Evolutionary conservation across 2,888 invertebrate genomes (phyloP), one percentile per base, ranked within the genome.

Genomic region (Morpho deidamia): DNA sequence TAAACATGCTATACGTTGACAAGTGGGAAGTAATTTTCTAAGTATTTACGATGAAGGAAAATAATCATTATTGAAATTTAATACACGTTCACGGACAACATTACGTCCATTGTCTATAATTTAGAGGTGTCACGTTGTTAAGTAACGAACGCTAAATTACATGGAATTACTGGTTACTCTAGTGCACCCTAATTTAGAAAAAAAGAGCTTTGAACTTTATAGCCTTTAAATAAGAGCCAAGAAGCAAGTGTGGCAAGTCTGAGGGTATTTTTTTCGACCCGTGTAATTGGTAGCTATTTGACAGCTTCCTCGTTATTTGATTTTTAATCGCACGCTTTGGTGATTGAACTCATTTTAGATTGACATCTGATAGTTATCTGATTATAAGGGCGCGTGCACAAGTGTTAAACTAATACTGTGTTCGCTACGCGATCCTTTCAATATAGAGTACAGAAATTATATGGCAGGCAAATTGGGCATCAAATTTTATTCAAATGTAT

Each of bases 121-220:
- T 79, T 81, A 68, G 76, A 76, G 70, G 75, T 70, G 75, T 73
- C 70, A 69, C 72, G 53, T 60, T 60, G 47, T 73, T 67, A 70
- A 8, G 46, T 71, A 75, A 72, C 72, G 69, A 74, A 69, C 68
- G 60, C 64, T 67, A 70, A 74, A 80, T 83, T 79, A 76, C 73
- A 76, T 66, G 56, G 78, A 83, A 83, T 82, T 81, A 72, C 77
- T 70, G 67, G 74, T 72, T 48, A 11, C 32, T 33, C 69, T 71
- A 52, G 58, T 56, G 53, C 53, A 44, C 60, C 62, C 63, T 56
- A 52, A 60, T 33, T 55, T 58, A 42, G 12, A 52, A 39, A 12
- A 44, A 32, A 35, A 34, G 10, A 14, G 38, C 8, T 51, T 44
- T 60, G 11, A 37, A 58, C 59, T 46, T 11, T 63, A 55, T 8